Base-by-base conservation (phyloP, 2,888 invertebrate genomes). In the Himalopsyche kuldschensis region DNA sequence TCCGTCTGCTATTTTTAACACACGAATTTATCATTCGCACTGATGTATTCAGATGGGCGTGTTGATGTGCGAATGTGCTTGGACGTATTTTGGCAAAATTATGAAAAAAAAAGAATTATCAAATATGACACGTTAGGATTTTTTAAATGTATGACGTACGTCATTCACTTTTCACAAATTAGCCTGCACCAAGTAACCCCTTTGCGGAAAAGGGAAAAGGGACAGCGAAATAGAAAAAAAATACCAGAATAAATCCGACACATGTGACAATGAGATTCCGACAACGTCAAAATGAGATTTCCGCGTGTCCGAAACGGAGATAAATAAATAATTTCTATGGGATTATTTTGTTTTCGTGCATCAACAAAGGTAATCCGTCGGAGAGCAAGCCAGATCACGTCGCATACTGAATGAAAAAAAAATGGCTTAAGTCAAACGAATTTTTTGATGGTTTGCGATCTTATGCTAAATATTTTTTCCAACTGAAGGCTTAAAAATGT, bases 361-460 rank as follows among this genome's bases (percentile, higher is more conserved):
- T 79, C 63, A 76, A 80, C 80, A 80, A 82, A 41, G 82, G 80
- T 84, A 82, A 84, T 84, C 84, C 80, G 46, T 41, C 32, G 78
- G 63, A 69, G 80, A 63, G 80, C 79, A 35, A 80, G 80, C 78
- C 27, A 46, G 77, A 82, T 84, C 84, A 84, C 84, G 84, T 82
- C 47, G 78, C 30, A 47, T 75, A 11, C 55, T 20, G 55, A 55
- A 55, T 20, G 15, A 15, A 11, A 41, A 55, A 55, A 55, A 55
- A 55, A 20, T 8, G 55, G 55, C n/a, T 20, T 20, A 55, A 6
- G 55, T 41, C 55, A 55, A 55, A 55, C 5, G 55, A 24, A 2
- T 55, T 41, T 41, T 41, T 41, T 41, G 41, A 41, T 15, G 11
- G 41, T 15, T 15, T 2, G 41, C 4, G 15, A 41, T 41, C 41